These are phyloP conservation scores for Agrypnus murinus DNA, from an alignment of 2,888 invertebrate genomes.

Conservation along the genomic window DNA sequence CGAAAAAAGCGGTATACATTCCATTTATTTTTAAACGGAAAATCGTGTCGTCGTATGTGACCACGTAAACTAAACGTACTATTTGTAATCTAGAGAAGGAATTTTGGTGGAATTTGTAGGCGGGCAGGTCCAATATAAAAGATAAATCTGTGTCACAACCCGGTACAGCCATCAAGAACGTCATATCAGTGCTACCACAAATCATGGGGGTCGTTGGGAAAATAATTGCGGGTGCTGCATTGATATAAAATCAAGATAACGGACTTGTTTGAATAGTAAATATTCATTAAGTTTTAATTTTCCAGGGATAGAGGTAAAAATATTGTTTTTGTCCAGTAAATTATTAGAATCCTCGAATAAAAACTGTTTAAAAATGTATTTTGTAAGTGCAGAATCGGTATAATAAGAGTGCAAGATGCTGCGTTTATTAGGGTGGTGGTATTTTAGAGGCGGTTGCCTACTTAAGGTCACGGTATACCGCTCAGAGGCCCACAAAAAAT, in stretches of 20 bases:
- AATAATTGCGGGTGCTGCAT: constrained; percentile 9
- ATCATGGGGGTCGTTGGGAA: constrained; percentile 23
- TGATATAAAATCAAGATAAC: constrained; percentile 24
- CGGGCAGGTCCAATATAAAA: constrained; percentile 31
- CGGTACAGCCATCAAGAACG: constrained; percentile 36
- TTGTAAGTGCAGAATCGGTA: too few species aligned
- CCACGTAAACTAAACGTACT: constrained; percentile 14
- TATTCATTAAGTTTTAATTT: too few species aligned
- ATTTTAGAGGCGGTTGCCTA: too few species aligned
- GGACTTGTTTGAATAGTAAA: constrained; percentile 5
- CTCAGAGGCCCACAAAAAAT: too few species aligned
- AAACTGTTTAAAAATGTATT: too few species aligned
- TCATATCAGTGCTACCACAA: constrained; percentile 38
- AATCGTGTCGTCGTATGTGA: constrained; percentile 9
- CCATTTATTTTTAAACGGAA: constrained; percentile 22
- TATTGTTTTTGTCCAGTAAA: too few species aligned
- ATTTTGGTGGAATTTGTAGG: constrained; percentile 19
- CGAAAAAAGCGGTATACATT: constrained; percentile 1
- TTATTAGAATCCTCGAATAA: too few species aligned
- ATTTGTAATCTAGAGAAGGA: constrained; percentile 20
- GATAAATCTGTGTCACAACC: constrained; percentile 38
- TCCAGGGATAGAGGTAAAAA: too few species aligned
- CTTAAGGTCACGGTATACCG: too few species aligned
- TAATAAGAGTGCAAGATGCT: too few species aligned
- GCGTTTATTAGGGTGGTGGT: too few species aligned